Evolutionary conservation across 2,888 invertebrate species (phyloP), one percentile per base, ranked within the genome.

Genomic region (Cynaeus angustus): DNA sequence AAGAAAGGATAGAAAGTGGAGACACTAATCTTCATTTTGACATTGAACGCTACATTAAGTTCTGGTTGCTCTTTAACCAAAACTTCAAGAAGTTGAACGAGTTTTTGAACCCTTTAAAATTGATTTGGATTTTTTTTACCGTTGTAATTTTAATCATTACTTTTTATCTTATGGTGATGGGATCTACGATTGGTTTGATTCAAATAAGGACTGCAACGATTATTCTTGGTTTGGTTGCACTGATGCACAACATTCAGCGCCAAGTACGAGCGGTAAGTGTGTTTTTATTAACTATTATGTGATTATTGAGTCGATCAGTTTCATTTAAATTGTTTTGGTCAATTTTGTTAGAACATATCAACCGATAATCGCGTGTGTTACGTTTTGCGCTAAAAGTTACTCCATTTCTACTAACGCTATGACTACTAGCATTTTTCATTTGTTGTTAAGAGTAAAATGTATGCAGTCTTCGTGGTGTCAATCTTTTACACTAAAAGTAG

Each of bases 81-180:
- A 61, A 52, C 41, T 61, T 21, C 41, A 45, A 53, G n/a, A 12
- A 30, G 0, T 6, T 62, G 8, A 61, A 68, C 43, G 37, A 61
- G 0, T 61, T 43, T 33, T 45, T 68, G n/a, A 68, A 37, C 14
- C 68, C 68, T 9, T 5, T 30, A 2, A 16, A 38, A 8, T 4
- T 62, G 7, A 21, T 68, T 46, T 68, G 68, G 61, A 8, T 68
- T 8, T 45, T 55, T 26, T 10, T 30, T 4, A 45, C n/a, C 30
- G 28, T 68, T 6, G 28, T 30, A 1, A 62, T 46, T 37, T 62
- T 68, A 12, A 68, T 68, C 10, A 53, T 68, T n/a, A 68, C 61
- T 33, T 68, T 68, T 13, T 68, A 68, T 55, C 12, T 68, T 33
- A 53, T 58, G 48, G 30, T 66, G n/a, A 38, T 48, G 10, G 52